These are phyloP conservation scores for Watsonalla cultraria DNA, from an alignment of 2,888 invertebrate genomes.

Conservation along the genomic window DNA sequence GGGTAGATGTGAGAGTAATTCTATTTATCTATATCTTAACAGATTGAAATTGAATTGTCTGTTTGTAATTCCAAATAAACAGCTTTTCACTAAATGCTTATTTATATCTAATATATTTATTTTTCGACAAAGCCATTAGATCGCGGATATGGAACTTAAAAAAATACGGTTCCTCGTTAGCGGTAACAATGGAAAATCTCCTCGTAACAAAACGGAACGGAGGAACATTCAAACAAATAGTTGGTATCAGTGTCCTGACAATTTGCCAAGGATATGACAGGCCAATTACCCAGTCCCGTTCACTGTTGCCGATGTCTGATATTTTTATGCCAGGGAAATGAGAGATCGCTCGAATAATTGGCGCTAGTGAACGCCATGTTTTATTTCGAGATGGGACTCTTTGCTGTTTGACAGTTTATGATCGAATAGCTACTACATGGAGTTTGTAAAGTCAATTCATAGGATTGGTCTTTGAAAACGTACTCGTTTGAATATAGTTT, in stretches of 20 bases:
- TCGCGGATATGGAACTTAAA: neutral
- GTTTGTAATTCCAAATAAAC: too few relatives aligned
- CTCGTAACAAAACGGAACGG: neutral
- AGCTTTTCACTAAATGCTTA: too few relatives aligned
- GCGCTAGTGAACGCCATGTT: conserved; percentile 30
- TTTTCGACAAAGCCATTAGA: too few relatives aligned
- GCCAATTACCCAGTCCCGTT: conserved; percentile 45
- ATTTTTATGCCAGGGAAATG: conserved; percentile 31
- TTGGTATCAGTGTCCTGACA: conserved; percentile 20
- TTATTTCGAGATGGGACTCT: conserved; percentile 6
- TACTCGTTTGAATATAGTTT: too few relatives aligned
- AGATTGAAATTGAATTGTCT: too few relatives aligned
- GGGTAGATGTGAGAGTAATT: too few relatives aligned
- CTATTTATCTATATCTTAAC: too few relatives aligned
- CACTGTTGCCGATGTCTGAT: conserved; percentile 31
- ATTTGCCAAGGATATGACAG: conserved; percentile 34
- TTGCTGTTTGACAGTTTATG: too few relatives aligned
- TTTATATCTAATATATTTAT: too few relatives aligned
- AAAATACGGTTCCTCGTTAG: neutral
- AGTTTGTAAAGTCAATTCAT: too few relatives aligned
- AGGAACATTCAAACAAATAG: conserved; percentile 3
- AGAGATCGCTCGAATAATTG: conserved; percentile 37
- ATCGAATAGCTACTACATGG: too few relatives aligned
- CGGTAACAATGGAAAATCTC: neutral
- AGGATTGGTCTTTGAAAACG: too few relatives aligned